Base-by-base conservation (phyloP, 64 coral and sea anemone genomes). In the Montipora cactus region DNA sequence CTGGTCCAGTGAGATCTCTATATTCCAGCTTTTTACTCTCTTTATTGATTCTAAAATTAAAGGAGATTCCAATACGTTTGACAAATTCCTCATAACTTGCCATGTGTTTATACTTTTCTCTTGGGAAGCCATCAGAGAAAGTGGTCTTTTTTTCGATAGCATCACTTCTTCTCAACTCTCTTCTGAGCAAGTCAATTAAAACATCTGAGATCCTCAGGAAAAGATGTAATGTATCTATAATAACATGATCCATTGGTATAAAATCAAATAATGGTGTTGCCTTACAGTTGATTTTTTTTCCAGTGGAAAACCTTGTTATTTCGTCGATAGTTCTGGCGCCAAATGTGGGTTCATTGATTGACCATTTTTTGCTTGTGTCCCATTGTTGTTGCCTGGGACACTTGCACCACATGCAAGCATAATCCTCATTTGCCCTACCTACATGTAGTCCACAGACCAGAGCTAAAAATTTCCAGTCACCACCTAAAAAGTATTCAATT, bases 341-440 rank as follows among this genome's bases (percentile, higher is more conserved):
- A 46, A 67, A 21, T 77, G 61, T 78, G 5, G 67, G 59, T 59
- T 94, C 79, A 82, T 21, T 90, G 12, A 90, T 72, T 18, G 87
- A 90, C 87, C 87, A 95, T 12, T 83, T 23, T 85, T 95, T 95
- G n/a, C 64, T 90, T 12, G 49, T 77, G 46, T 85, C 61, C 67
- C 18, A 84, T 5, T 74, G 67, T n/a, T 94, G 25, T 16, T 59
- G 2, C 47, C 71, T 89, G 44, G 93, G 87, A 53, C 93, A 95
- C 73, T 90, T 95, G 82, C 93, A 95, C 93, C 93, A 90, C 11
- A 95, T 69, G 51, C 93, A 95, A 44, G 93, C 93, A 90, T 95
- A 69, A 59, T 95, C 93, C 11, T 95, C 57, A 78, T 90, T 95
- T 71, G 88, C 87, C 25, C 18, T 69, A 5, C 93, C 87, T 25